Conservation (phyloP, 37 sponge, comb jelly and placozoan species). For the Agelas oroides region DNA sequence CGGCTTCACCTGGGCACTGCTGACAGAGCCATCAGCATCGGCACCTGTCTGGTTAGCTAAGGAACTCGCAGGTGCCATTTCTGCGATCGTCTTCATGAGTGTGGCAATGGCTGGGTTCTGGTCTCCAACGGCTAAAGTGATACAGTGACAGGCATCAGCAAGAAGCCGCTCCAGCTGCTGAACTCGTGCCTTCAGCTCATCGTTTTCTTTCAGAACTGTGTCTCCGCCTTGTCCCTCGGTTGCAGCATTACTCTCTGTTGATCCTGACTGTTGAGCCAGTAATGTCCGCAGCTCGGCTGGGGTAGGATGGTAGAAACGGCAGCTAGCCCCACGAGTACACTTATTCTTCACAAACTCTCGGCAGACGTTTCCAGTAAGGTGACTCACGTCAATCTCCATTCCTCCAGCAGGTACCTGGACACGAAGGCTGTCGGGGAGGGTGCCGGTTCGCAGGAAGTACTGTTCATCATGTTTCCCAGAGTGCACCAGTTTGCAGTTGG, state of each 20-base stretch:
- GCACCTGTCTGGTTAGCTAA: conserved; percentile 45
- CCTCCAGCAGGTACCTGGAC: neutral
- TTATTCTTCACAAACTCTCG: conserved; percentile 64
- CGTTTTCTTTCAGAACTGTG: conserved; percentile 28
- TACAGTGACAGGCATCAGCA: conserved; percentile 74
- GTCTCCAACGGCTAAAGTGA: conserved; percentile 74
- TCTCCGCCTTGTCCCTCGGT: neutral
- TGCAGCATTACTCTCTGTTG: neutral
- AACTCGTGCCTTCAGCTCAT: conserved; percentile 39
- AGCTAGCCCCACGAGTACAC: conserved; percentile 42
- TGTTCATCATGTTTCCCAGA: conserved; percentile 49
- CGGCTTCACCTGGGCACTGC: too few species aligned
- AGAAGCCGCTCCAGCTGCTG: conserved; percentile 67
- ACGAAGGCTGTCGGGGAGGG: conserved; percentile 50
- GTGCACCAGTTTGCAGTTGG: conserved; percentile 64
- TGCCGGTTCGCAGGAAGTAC: conserved; percentile 58
- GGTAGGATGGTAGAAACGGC: conserved; percentile 66
- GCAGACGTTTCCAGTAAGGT: conserved; percentile 53
- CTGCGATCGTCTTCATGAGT: conserved; percentile 62
- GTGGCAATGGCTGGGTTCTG: conserved; percentile 60
- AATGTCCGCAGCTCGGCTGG: conserved; percentile 38
- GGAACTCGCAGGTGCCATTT: conserved; percentile 60
- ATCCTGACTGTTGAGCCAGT: conserved; percentile 25
- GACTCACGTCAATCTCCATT: conserved; percentile 2
- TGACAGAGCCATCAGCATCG: too few species aligned